Conservation (phyloP, 2,888 invertebrate genomes). For the Pseudococcus viburni region DNA sequence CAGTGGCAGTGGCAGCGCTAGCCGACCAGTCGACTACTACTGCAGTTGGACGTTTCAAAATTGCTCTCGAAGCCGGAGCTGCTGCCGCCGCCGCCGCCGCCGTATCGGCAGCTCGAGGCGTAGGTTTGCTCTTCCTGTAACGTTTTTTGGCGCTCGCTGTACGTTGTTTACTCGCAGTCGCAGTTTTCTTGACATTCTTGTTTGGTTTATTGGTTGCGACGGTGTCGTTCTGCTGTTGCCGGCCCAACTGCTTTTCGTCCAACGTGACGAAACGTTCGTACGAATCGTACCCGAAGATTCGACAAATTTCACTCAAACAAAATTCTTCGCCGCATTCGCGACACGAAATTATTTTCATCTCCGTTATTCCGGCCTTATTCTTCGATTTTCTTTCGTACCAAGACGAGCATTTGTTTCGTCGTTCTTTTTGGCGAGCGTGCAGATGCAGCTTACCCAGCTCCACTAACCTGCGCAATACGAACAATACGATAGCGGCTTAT, state of each 20-base stretch:
- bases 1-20: no score
- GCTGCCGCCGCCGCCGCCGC: no score
- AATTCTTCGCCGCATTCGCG: slow-evolving; percentile 88
- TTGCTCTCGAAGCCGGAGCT: no score
- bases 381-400: slow-evolving; percentile 83
- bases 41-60: no score
- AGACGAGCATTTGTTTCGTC: slow-evolving; percentile 77
- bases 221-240: background rate
- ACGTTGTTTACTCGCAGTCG: background rate
- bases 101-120: no score
- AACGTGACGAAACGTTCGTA: slow-evolving; percentile 67
- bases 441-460: slow-evolving; percentile 86
- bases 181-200: background rate
- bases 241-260: background rate
- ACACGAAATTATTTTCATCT: slow-evolving; percentile 83
- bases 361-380: slow-evolving; percentile 84
- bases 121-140: background rate
- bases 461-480: slow-evolving; percentile 76
- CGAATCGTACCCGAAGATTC: slow-evolving; percentile 75
- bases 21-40: no score
- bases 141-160: background rate
- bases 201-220: background rate
- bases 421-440: slow-evolving; percentile 81
- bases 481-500: no score
- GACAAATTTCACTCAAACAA: slow-evolving; percentile 80